A percentile compares a stretch with the other conserved stretches of the same genome.
Evolutionary conservation across 2,888 invertebrate species (phyloP).

Genomic region (Hymenopus coronatus): DNA sequence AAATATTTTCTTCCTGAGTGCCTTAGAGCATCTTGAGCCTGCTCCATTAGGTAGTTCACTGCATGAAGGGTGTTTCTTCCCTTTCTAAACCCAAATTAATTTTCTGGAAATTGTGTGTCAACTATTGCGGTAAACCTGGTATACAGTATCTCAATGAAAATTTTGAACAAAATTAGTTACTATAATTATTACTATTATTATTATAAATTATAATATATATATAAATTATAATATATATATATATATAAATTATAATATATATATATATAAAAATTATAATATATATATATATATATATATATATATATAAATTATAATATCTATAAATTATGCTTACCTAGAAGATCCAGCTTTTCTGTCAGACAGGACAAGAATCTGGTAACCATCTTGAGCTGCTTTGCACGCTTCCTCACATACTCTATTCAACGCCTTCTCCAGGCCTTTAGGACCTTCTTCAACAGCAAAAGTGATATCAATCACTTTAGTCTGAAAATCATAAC

Average conservation of each 20-base stretch:
- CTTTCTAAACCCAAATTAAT: no score
- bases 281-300: background rate
- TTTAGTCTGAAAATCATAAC: constrained; percentile 54
- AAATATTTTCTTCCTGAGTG: no score
- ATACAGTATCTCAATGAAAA: no score
- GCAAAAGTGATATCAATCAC: constrained; percentile 89
- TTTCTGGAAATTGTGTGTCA: no score
- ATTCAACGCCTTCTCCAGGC: constrained; percentile 76
- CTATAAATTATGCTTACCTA: constrained; percentile 43
- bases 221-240: background rate
- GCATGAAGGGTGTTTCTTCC: no score
- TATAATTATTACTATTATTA: no score
- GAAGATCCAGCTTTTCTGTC: constrained; percentile 61
- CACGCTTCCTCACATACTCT: constrained; percentile 78
- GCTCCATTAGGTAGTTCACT: no score
- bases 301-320: background rate
- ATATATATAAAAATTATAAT: background rate
- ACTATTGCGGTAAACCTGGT: no score
- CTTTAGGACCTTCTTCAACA: constrained; percentile 67
- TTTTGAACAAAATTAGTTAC: no score
- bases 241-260: background rate
- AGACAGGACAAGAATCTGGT: constrained; percentile 83
- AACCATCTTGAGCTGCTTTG: constrained; percentile 71
- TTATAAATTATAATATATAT: background rate
- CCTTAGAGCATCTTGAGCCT: no score